Base-by-base conservation (phyloP, 2,113 vertebrate species). In the Echinops telfairi region DNA sequence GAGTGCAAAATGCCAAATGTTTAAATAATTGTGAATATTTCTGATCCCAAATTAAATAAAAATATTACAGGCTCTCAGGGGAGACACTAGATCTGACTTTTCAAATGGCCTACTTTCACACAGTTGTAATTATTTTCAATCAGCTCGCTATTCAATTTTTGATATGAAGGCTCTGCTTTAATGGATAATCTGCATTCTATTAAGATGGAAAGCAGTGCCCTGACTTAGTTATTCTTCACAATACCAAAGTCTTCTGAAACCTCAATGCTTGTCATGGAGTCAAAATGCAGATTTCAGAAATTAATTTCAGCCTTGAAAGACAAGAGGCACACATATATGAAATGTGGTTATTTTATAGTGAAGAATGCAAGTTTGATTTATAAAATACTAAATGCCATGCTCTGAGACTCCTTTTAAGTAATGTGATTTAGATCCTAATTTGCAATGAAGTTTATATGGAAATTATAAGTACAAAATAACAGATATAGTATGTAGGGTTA, bases 251-350 rank as follows among this genome's bases (percentile, higher is more conserved):
- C 15, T 40, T 93, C 89, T 31, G 7, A 27, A 2, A 14, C 58
- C 11, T 89, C 76, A 83, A 17, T 79, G 36, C 12, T 89, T 57
- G 92, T 82, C 29, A 3, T 85, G 89, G 1, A 90, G 11, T 53
- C 90, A 88, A 96, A 92, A 86, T 64, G 25, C 14, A 82, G 38
- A 88, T 83, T 93, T 85, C 25, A 25, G 17, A 95, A 94, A 92
- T 79, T 90, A 93, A 94, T 90, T 93, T 92, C 58, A 78, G 66
- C 17, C 29, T 92, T 94, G 47, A 93, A 93, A 94, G 53, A 92
- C 15, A 93, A 95, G 70, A 87, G 14, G 6, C 73, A 76, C 77
- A 82, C 33, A 85, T n/a, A 76, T 88, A 76, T n/a, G n/a, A 0
- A 1, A 80, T 83, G 93, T 23, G 10, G 16, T 85, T 89, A 58